Conservation (phyloP, 2,113 vertebrate genomes). For the Todiramphus saurophagus region DNA sequence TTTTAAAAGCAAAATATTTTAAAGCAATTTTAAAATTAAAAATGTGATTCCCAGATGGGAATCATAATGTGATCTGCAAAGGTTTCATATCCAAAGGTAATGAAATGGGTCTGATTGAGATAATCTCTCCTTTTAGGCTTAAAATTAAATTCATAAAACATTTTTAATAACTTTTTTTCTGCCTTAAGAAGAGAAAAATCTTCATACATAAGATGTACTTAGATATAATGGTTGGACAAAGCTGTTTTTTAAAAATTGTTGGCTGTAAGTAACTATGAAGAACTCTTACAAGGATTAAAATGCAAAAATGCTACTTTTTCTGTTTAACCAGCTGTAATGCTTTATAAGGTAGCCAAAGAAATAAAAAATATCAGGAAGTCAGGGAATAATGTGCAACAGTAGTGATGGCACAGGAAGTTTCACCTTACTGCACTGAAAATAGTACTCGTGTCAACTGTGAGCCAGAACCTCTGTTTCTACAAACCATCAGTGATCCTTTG, state of each 20-base stretch:
- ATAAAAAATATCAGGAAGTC: not conserved
- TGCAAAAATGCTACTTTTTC: not conserved
- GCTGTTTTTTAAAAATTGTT: not conserved
- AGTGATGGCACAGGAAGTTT: not conserved
- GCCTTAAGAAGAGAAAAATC: not conserved
- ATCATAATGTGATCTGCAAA: not conserved
- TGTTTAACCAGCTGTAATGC: not conserved
- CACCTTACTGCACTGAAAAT: not conserved
- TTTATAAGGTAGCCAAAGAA: not conserved
- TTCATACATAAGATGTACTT: not conserved
- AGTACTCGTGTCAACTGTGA: not conserved
- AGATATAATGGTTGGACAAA: not conserved
- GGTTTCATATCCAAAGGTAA: not conserved
- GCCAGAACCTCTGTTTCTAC: not conserved
- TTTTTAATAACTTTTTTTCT: not conserved
- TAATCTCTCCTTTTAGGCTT: not conserved
- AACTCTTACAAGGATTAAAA: not conserved
- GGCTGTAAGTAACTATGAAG: not conserved
- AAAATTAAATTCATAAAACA: not conserved
- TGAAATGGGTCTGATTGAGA: not conserved
- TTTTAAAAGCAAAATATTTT: not conserved
- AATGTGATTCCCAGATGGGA: not conserved
- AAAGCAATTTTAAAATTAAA: not conserved
- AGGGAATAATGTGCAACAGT: not conserved
- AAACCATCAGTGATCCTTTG: not conserved